A percentile compares a stretch with the other conserved stretches of the same genome.
Conservation (phyloP, 2,888 invertebrate species). For the Beris chalybata region DNA sequence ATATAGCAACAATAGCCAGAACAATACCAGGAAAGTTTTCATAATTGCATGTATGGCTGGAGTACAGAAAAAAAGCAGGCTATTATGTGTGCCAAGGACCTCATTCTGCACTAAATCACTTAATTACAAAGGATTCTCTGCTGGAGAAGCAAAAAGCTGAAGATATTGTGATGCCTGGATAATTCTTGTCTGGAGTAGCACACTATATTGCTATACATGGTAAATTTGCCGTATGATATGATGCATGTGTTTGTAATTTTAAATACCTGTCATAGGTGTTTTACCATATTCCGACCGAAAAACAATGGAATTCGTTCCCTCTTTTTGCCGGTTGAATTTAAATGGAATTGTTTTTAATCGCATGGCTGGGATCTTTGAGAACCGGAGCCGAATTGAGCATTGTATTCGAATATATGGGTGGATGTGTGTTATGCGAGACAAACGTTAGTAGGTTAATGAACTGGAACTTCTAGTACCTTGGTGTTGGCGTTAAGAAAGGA, state of each 20-base stretch:
- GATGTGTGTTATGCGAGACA: background rate
- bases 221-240: background rate
- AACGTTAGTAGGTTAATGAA: background rate
- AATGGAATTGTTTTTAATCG: too few relatives aligned
- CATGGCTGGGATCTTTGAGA: too few relatives aligned
- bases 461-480: background rate
- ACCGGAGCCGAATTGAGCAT: too few relatives aligned
- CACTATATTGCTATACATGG: background rate
- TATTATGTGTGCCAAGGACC: slow-evolving; percentile 27
- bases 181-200: background rate
- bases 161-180: background rate
- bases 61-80: too few relatives aligned
- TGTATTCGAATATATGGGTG: too few relatives aligned
- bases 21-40: too few relatives aligned
- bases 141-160: background rate
- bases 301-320: too few relatives aligned
- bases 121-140: slow-evolving; percentile 20
- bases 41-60: too few relatives aligned
- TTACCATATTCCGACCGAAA: too few relatives aligned
- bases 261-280: too few relatives aligned
- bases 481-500: background rate
- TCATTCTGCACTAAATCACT: slow-evolving; percentile 26
- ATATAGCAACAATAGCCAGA: too few relatives aligned
- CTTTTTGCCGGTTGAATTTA: too few relatives aligned
- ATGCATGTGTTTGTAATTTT: slow-evolving; percentile 19